Percentiles rank a stretch among this genome's conserved stretches.
Conservation (phyloP, 2,113 vertebrate genomes). For the Mastomys natalensis region DNA sequence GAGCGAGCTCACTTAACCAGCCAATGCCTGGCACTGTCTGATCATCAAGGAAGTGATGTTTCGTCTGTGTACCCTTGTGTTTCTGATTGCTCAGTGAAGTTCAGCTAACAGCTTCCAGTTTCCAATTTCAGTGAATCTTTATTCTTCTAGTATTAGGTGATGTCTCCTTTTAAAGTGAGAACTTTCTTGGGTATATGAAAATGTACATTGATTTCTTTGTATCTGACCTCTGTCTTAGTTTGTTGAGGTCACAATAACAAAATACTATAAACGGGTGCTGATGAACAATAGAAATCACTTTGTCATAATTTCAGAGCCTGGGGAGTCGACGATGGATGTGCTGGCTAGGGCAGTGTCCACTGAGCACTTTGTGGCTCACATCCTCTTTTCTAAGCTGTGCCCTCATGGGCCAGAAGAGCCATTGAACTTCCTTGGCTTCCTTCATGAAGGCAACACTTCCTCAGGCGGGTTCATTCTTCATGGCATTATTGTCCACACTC, state of each 20-base stretch:
- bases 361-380: background rate
- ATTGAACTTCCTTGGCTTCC: background rate
- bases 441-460: background rate
- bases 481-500: background rate
- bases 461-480: background rate
- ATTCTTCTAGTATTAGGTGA: background rate
- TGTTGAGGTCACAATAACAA: background rate
- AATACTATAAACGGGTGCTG: background rate
- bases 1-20: background rate
- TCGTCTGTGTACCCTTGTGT: background rate
- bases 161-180: background rate
- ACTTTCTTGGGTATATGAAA: background rate
- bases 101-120: background rate
- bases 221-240: background rate
- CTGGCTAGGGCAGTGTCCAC: background rate
- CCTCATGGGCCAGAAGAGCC: background rate
- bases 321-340: background rate
- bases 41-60: background rate
- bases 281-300: background rate
- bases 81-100: background rate
- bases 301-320: background rate
- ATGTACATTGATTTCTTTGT: background rate
- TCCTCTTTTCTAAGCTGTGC: background rate
- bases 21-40: background rate
- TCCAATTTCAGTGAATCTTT: background rate